phyloP scores from a whole-genome alignment of 2,113 vertebrate species.

The Jacana jacana region DNA sequence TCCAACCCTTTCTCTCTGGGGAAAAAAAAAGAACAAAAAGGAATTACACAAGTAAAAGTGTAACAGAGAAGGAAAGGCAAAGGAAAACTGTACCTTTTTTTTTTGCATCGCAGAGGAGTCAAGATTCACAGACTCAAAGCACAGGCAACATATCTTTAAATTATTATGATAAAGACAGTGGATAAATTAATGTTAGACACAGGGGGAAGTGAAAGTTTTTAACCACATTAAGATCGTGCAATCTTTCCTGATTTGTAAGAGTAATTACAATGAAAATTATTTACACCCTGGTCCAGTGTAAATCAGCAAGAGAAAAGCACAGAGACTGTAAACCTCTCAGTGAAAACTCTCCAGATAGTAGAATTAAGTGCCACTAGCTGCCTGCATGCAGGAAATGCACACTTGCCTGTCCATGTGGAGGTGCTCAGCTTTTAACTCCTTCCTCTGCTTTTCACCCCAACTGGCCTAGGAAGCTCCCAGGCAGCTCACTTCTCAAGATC shows the following conservation, averaged over 20 bases:
- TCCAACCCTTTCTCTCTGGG: background rate
- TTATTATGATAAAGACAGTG: slow-evolving; percentile 32
- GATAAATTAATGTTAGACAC: slow-evolving; percentile 1
- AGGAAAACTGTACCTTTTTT: background rate
- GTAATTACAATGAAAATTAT: background rate
- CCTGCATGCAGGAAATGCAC: background rate
- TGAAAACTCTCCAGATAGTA: background rate
- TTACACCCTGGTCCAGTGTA: background rate
- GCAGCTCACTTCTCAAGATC: background rate
- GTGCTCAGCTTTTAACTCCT: background rate
- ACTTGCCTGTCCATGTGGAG: background rate
- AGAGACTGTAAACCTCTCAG: background rate
- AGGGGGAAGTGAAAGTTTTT: background rate
- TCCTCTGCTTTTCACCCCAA: background rate
- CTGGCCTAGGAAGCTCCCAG: background rate
- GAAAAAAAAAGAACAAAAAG: background rate
- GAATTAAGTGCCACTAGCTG: background rate
- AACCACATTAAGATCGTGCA: background rate
- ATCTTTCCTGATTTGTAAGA: background rate
- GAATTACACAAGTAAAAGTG: background rate
- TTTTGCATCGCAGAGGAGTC: background rate
- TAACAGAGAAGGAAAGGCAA: background rate
- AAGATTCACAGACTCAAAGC: slow-evolving; percentile 2
- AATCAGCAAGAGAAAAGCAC: background rate
- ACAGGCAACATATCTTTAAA: slow-evolving; percentile 33